phyloP scores from a whole-genome alignment of 1,140 invertebrate species.

The Diplogasteroides magnus region DNA sequence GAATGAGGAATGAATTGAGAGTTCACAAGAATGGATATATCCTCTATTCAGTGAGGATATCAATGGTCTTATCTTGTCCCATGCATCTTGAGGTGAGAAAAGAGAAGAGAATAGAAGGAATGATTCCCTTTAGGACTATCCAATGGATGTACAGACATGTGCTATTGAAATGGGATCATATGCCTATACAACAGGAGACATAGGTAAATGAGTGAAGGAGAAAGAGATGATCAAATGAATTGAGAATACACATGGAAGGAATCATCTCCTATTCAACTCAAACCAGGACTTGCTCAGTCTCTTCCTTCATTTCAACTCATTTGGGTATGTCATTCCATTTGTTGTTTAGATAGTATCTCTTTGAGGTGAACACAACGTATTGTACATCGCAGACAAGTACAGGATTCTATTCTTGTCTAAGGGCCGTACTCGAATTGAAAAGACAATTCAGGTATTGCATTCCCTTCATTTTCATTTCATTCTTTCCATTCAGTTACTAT shows the following conservation, averaged over 20 bases:
- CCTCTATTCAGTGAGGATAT: slow-evolving; percentile 81
- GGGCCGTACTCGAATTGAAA: slow-evolving; percentile 88
- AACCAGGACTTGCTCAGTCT: slow-evolving; percentile 73
- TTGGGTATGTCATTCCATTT: background rate
- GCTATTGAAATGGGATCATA: slow-evolving; percentile 76
- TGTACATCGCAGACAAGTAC: slow-evolving; percentile 93
- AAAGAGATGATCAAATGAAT: slow-evolving; percentile 13
- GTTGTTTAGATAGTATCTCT: background rate
- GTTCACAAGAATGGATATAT: slow-evolving; percentile 90
- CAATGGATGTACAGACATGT: slow-evolving; percentile 84
- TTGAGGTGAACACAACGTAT: slow-evolving; percentile 83
- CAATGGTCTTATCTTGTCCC: slow-evolving; percentile 76
- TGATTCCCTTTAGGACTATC: slow-evolving; percentile 77
- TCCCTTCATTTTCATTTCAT: background rate
- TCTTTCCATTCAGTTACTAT: slow-evolving; percentile 67
- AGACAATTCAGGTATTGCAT: slow-evolving; percentile 75
- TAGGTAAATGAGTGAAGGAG: slow-evolving; percentile 30
- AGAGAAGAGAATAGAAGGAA: background rate
- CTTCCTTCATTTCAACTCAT: slow-evolving; percentile 82
- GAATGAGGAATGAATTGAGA: too few species aligned
- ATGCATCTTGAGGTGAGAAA: slow-evolving; percentile 63
- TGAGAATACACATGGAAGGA: slow-evolving; percentile 71
- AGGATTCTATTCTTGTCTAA: slow-evolving; percentile 90
- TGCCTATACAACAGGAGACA: slow-evolving; percentile 51
- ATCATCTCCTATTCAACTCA: slow-evolving; percentile 84